These are phyloP conservation scores for Piaya cayana DNA, from an alignment of 2,113 vertebrate genomes.

Conservation along the genomic window DNA sequence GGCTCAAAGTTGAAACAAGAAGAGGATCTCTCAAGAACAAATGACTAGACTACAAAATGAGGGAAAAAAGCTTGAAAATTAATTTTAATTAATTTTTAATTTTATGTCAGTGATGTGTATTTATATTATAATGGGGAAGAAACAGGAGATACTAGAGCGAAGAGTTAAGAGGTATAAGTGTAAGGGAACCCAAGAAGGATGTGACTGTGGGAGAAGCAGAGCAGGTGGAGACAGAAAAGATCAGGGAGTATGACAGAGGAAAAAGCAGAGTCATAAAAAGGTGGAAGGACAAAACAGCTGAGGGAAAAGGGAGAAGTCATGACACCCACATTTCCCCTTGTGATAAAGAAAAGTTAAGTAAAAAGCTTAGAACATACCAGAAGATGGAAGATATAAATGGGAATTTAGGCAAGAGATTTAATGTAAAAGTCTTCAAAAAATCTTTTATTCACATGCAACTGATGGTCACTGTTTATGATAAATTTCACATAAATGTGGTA, in stretches of 20 bases:
- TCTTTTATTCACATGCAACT: background rate
- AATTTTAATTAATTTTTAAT: no score
- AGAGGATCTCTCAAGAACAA: background rate
- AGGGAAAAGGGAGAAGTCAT: background rate
- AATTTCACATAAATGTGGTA: background rate
- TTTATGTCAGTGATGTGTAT: background rate
- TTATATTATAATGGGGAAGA: background rate
- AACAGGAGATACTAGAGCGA: background rate
- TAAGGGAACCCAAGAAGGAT: background rate
- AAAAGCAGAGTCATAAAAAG: background rate
- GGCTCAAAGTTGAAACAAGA: background rate
- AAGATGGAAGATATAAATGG: background rate
- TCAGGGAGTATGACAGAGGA: background rate
- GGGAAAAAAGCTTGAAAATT: background rate
- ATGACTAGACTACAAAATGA: background rate
- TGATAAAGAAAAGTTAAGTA: background rate
- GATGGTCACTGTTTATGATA: background rate
- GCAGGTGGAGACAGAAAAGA: background rate
- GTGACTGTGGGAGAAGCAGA: background rate
- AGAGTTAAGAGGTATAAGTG: background rate
- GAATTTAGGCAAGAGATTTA: background rate
- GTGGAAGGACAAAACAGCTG: background rate
- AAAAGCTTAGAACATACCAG: background rate
- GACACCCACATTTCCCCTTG: background rate
- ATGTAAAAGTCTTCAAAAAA: background rate